phyloP scores from a whole-genome alignment of 1,140 invertebrate species.

The Aphis craccivora region DNA sequence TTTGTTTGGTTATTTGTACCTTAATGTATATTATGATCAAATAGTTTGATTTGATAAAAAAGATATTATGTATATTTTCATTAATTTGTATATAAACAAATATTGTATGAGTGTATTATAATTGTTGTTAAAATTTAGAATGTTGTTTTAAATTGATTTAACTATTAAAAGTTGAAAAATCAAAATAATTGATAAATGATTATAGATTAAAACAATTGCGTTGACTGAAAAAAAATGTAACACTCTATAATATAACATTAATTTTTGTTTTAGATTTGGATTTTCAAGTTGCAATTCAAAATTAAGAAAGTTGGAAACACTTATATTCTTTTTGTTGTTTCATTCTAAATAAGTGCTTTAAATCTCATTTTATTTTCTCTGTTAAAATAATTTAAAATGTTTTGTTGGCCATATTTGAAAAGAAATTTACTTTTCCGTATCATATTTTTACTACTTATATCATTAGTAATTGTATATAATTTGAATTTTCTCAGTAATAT shows the following conservation, averaged over 20 bases:
- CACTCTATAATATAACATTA: not conserved
- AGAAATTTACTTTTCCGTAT: not conserved
- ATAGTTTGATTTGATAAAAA: not conserved
- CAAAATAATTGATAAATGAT: not conserved
- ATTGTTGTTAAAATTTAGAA: not conserved
- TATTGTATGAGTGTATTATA: no score
- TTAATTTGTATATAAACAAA: not conserved
- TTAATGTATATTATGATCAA: not conserved
- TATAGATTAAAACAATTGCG: not conserved
- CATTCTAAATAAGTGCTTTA: not conserved
- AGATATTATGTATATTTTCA: not conserved
- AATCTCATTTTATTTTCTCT: not conserved
- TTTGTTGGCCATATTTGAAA: not conserved
- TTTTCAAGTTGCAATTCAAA: not conserved
- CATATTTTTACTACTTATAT: not conserved
- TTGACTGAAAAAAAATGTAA: not conserved
- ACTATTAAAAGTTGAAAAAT: not conserved
- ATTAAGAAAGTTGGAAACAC: not conserved
- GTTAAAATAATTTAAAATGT: slow-evolving; percentile 24
- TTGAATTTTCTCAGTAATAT: not conserved
- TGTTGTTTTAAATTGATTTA: not conserved
- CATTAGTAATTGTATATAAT: not conserved
- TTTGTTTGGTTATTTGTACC: not conserved
- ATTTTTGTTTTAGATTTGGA: not conserved
- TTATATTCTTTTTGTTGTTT: not conserved